Evolutionary conservation across 2,797 vertebrate species (phyloP).

Genomic region (Hydrocynus forskahlii): DNA sequence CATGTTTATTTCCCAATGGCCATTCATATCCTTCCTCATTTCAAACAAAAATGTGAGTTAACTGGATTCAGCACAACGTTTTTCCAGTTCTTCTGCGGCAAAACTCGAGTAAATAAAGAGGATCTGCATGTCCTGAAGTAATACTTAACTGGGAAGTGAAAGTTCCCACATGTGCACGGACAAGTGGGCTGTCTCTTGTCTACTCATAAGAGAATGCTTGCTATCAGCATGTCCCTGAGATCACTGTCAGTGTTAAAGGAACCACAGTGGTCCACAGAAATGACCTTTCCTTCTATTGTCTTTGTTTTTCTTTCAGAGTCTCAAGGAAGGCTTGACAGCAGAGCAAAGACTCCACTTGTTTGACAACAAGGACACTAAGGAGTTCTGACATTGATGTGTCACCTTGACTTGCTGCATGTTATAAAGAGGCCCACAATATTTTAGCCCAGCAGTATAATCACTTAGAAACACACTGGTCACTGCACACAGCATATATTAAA

Average conservation of each 20-base stretch:
- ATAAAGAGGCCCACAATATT: slow-evolving; percentile 73
- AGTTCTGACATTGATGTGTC: slow-evolving; percentile 76
- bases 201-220: slow-evolving; percentile 3
- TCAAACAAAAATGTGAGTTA: not conserved
- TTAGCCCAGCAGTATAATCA: slow-evolving; percentile 77
- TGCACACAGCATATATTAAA: slow-evolving; percentile 72
- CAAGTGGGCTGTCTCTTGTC: slow-evolving; percentile 9
- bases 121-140: slow-evolving; percentile 8
- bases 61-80: not conserved
- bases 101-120: too few relatives aligned
- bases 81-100: not conserved
- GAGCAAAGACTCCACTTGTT: slow-evolving; percentile 86
- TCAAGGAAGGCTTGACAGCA: slow-evolving; percentile 84
- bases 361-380: slow-evolving; percentile 84
- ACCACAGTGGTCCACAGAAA: not conserved
- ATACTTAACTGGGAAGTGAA: not conserved
- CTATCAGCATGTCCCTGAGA: slow-evolving; percentile 14
- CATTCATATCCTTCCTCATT: not conserved
- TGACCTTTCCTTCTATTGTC: slow-evolving; percentile 27
- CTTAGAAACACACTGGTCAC: slow-evolving; percentile 83
- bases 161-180: slow-evolving; percentile 13
- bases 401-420: slow-evolving; percentile 74
- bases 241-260: not conserved
- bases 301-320: slow-evolving; percentile 71
- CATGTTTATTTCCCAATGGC: not conserved